phyloP scores from a whole-genome alignment of 2,888 invertebrate genomes.

The Aleiodes leptofemur region DNA sequence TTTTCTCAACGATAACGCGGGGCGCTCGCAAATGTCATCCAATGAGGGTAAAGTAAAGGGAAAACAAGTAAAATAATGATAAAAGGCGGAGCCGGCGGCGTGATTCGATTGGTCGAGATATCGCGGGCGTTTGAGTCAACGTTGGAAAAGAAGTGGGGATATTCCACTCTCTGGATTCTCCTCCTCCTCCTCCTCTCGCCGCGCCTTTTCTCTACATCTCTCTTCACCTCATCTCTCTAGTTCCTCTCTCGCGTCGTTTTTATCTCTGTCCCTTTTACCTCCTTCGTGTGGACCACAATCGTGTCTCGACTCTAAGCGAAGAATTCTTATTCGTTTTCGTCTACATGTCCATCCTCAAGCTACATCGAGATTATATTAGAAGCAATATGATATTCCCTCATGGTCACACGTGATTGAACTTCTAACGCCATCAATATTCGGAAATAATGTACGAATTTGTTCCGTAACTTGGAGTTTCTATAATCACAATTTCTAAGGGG shows the following conservation, averaged over 20 bases:
- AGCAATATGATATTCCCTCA: not conserved
- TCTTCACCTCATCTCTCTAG: constrained; percentile 48
- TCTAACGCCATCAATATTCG: not conserved
- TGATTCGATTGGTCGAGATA: constrained; percentile 76
- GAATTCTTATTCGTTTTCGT: not conserved
- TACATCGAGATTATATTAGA: constrained; percentile 1
- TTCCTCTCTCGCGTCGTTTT: constrained; percentile 46
- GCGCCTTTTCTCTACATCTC: constrained; percentile 40
- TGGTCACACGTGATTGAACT: constrained; percentile 6
- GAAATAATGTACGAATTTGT: not conserved
- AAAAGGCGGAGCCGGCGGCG: constrained; percentile 75
- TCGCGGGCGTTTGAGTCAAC: constrained; percentile 74
- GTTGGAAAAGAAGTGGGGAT: constrained; percentile 55
- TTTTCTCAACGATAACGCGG: constrained; percentile 48
- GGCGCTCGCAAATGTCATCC: constrained; percentile 71
- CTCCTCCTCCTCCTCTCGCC: constrained; percentile 48
- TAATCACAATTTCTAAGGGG: not conserved
- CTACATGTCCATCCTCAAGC: not conserved
- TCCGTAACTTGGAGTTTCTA: not conserved
- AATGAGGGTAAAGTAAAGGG: constrained; percentile 74
- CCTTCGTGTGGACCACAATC: constrained; percentile 61
- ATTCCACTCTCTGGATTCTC: constrained; percentile 50
- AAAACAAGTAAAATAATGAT: constrained; percentile 76
- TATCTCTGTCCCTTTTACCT: constrained; percentile 48
- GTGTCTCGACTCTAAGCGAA: constrained; percentile 63